These are phyloP conservation scores for Marcusenius ussheri DNA, from an alignment of 2,113 vertebrate species.

Conservation along the genomic window DNA sequence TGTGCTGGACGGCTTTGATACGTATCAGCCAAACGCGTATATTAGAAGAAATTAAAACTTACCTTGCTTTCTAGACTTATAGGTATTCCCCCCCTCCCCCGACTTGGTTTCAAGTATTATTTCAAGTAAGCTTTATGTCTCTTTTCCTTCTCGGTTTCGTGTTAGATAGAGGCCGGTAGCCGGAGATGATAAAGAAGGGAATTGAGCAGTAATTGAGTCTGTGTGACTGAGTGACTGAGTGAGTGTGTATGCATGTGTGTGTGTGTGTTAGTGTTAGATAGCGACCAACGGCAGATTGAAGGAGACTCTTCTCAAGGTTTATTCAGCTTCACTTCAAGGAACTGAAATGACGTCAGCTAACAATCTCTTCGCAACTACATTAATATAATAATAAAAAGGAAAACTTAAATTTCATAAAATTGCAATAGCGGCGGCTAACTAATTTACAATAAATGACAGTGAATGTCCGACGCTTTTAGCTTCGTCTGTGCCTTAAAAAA, in stretches of 20 bases:
- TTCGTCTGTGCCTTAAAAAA: neutral
- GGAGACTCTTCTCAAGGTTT: constrained; percentile 83
- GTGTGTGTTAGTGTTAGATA: constrained; percentile 49
- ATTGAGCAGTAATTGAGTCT: constrained; percentile 68
- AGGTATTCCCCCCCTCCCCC: constrained; percentile 59
- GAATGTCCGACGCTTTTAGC: neutral
- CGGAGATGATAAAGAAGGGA: constrained; percentile 71
- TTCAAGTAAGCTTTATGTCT: constrained; percentile 51
- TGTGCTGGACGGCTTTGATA: constrained; percentile 40
- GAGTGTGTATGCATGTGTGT: constrained; percentile 39
- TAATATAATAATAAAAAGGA: neutral
- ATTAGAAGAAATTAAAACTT: constrained; percentile 54
- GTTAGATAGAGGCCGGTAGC: constrained; percentile 59
- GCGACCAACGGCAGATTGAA: constrained; percentile 76
- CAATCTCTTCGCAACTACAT: constrained; percentile 64
- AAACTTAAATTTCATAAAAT: neutral
- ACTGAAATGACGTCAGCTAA: constrained; percentile 85
- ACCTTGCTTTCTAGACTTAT: constrained; percentile 66
- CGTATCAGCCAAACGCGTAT: constrained; percentile 19
- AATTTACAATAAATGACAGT: constrained; percentile 6
- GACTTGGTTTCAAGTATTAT: constrained; percentile 52
- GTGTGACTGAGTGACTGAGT: constrained; percentile 60
- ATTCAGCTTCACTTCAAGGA: constrained; percentile 87
- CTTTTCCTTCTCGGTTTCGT: constrained; percentile 53
- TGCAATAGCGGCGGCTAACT: neutral